phyloP scores from a whole-genome alignment of 2,888 invertebrate genomes.

The Eumerus sabulonum region DNA sequence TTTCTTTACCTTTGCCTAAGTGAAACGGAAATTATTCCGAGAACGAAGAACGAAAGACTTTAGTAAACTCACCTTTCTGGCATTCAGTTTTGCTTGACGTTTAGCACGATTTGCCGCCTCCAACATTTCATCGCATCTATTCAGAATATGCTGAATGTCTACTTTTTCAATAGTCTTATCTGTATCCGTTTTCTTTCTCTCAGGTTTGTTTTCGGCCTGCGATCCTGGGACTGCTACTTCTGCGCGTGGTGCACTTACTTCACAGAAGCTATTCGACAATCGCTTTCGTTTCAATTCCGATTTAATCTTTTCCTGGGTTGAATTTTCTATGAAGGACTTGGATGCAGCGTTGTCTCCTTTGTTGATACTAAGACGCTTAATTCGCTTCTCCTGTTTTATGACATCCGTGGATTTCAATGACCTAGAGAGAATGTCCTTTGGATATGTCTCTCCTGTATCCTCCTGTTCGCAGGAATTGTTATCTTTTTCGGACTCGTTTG shows the following conservation, averaged over 20 bases:
- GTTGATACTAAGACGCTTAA: conserved; percentile 48
- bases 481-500: conserved; percentile 3
- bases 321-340: conserved; percentile 74
- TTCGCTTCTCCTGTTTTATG: conserved; percentile 2
- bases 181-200: conserved; percentile 15
- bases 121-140: conserved; percentile 73
- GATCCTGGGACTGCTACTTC: background rate
- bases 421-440: conserved; percentile 37
- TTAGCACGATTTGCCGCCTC: conserved; percentile 74
- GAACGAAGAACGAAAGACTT: background rate
- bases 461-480: conserved; percentile 66
- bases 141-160: conserved; percentile 54
- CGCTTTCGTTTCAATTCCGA: conserved; percentile 71
- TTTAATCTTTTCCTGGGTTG: conserved; percentile 67
- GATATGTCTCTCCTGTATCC: conserved; percentile 70
- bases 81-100: conserved; percentile 70
- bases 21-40: background rate
- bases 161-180: background rate
- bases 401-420: background rate
- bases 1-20: conserved; percentile 65
- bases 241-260: conserved; percentile 9
- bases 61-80: conserved; percentile 70
- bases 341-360: conserved; percentile 71
- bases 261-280: conserved; percentile 74
- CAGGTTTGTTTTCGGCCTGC: background rate